These are phyloP conservation scores for Drosophila mauritiana DNA, from an alignment of 1,140 invertebrate species.

Conservation along the genomic window DNA sequence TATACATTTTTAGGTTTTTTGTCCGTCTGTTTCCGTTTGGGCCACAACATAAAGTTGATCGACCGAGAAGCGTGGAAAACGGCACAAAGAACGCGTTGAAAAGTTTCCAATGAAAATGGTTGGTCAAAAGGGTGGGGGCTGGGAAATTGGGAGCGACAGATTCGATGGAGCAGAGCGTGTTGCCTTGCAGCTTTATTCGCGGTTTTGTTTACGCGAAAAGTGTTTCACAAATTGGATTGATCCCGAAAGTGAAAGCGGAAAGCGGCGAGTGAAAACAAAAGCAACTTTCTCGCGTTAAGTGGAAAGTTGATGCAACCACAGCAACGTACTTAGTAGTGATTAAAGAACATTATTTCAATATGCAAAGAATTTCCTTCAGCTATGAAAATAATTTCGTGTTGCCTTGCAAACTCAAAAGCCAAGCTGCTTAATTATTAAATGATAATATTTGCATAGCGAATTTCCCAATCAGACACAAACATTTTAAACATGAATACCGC, in stretches of 20 bases:
- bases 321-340: conserved; percentile 17
- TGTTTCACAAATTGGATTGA: conserved; percentile 54
- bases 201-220: conserved; percentile 50
- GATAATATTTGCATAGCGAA: background rate
- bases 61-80: conserved; percentile 19
- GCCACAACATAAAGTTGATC: conserved; percentile 44
- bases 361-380: background rate
- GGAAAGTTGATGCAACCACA: conserved; percentile 15
- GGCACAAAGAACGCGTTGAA: conserved; percentile 28
- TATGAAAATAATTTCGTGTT: background rate
- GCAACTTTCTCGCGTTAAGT: conserved; percentile 22
- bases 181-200: conserved; percentile 55
- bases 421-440: background rate
- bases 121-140: conserved; percentile 6
- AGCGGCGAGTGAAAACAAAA: conserved; percentile 30
- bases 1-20: conserved; percentile 64
- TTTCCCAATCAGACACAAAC: background rate
- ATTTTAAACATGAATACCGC: background rate
- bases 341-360: conserved; percentile 7
- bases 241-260: conserved; percentile 26
- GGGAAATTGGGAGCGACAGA: conserved; percentile 3
- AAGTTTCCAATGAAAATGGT: conserved; percentile 50
- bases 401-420: background rate
- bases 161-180: conserved; percentile 52
- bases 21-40: conserved; percentile 33